A percentile compares a stretch with the other conserved stretches of the same genome.
phyloP scores from a whole-genome alignment of 2,797 vertebrate genomes.

The Megalops cyprinoides region DNA sequence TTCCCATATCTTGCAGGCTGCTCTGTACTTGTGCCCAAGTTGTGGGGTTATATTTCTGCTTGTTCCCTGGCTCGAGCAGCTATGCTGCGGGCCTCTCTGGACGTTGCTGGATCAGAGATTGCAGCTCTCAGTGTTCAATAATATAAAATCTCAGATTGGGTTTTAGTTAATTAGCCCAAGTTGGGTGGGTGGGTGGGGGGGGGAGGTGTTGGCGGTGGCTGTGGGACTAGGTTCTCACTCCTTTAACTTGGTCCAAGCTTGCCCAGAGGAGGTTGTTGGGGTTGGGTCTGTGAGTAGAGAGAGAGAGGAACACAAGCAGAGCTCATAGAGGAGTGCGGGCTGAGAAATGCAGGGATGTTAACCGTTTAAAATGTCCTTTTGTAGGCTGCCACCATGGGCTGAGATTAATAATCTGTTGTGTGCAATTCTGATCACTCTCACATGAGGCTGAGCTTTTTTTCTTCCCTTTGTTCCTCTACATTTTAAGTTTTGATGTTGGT shows the following conservation, averaged over 20 bases:
- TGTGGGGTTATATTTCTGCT: constrained; percentile 18
- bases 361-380: not conserved
- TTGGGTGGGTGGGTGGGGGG: too few relatives aligned
- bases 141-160: constrained; percentile 71
- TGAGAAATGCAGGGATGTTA: constrained; percentile 21
- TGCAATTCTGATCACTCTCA: not conserved
- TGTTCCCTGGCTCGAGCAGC: constrained; percentile 58
- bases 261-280: constrained; percentile 62
- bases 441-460: not conserved
- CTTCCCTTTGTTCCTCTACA: not conserved
- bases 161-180: constrained; percentile 70
- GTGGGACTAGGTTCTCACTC: constrained; percentile 50
- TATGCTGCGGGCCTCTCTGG: constrained; percentile 57
- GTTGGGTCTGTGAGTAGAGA: constrained; percentile 58
- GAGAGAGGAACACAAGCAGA: constrained; percentile 18
- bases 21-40: constrained; percentile 38
- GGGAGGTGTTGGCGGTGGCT: constrained; percentile 2
- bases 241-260: constrained; percentile 76
- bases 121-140: constrained; percentile 69
- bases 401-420: not conserved
- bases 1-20: constrained; percentile 50
- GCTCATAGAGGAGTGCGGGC: constrained; percentile 42
- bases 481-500: not conserved
- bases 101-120: constrained; percentile 63
- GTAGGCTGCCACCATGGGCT: not conserved